Evolutionary conservation across 2,797 vertebrate genomes (phyloP).

Genomic region (Ciconia nigra): DNA sequence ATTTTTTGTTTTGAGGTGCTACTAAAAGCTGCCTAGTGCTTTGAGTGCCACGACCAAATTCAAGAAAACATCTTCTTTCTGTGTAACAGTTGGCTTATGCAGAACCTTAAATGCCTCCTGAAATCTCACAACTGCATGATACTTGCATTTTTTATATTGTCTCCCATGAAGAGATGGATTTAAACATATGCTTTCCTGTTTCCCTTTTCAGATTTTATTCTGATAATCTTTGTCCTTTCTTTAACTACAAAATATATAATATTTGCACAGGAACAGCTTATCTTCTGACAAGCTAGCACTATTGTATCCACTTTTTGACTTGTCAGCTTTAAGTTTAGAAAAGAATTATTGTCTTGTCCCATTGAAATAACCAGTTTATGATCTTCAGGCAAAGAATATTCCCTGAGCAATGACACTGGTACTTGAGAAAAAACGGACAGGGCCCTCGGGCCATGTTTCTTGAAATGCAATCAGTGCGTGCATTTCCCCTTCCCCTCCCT

Average conservation of each 20-base stretch:
- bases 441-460: background rate
- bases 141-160: background rate
- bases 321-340: background rate
- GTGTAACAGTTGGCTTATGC: background rate
- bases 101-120: background rate
- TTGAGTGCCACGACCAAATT: background rate
- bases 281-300: background rate
- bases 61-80: background rate
- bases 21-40: too few species aligned
- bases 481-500: background rate
- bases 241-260: background rate
- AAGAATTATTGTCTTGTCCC: background rate
- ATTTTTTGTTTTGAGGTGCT: background rate
- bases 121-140: background rate
- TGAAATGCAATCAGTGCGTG: background rate
- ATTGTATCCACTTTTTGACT: background rate
- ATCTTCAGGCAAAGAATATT: background rate
- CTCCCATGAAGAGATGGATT: background rate
- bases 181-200: background rate
- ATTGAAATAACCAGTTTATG: background rate
- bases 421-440: background rate
- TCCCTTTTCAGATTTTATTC: background rate
- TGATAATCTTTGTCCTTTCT: background rate
- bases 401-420: background rate
- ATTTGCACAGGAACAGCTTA: background rate